A percentile compares a stretch with the other conserved stretches of the same genome.
These are phyloP conservation scores for Diceros bicornis DNA, from an alignment of 2,797 vertebrate genomes.

Conservation along the genomic window DNA sequence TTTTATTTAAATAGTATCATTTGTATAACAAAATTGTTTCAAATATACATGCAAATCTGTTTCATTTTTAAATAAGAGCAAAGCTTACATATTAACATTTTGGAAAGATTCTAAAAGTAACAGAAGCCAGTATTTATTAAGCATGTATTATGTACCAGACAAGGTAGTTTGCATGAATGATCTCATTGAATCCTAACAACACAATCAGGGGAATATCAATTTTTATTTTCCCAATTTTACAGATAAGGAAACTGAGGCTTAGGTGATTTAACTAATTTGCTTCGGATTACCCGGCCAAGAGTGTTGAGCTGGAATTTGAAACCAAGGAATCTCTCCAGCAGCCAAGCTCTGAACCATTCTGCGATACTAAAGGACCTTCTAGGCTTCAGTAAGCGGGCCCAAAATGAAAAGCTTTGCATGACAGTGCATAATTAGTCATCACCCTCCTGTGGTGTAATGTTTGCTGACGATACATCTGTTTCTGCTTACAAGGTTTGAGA, in stretches of 20 bases:
- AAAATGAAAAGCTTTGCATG: not conserved
- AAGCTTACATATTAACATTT: not conserved
- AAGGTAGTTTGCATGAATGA: not conserved
- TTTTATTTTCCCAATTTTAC: not conserved
- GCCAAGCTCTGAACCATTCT: not conserved
- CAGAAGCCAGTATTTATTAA: not conserved
- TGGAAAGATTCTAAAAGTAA: not conserved
- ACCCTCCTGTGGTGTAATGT: not conserved
- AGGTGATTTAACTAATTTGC: no score
- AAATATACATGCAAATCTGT: no score
- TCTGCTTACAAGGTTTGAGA: not conserved
- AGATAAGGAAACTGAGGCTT: not conserved
- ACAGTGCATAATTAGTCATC: rapidly evolving
- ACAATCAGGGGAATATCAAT: not conserved
- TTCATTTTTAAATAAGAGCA: not conserved
- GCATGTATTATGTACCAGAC: not conserved
- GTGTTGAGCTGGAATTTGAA: not conserved
- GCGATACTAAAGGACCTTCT: rapidly evolving
- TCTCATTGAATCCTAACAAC: not conserved
- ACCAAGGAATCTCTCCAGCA: not conserved
- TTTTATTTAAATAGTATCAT: not conserved
- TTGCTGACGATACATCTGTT: not conserved
- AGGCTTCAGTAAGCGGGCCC: not conserved
- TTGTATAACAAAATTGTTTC: not conserved
- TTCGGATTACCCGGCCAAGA: not conserved